Evolutionary conservation across 2,797 vertebrate genomes (phyloP).

Genomic region (Gymnodraco acuticeps): DNA sequence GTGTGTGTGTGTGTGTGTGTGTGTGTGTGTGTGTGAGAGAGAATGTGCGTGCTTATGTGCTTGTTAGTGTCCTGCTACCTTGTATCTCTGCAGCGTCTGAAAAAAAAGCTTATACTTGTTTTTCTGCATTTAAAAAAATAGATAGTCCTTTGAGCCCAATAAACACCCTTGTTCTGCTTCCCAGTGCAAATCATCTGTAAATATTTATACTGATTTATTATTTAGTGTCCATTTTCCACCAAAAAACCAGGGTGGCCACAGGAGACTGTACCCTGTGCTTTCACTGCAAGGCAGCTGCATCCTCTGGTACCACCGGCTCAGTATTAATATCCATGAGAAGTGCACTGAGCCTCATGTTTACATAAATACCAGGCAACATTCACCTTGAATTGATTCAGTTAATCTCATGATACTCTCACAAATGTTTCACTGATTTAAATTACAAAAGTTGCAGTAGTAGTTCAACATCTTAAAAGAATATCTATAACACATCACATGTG

Average conservation of each 20-base stretch:
- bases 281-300: slow-evolving; percentile 50
- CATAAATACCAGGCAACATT: slow-evolving; percentile 49
- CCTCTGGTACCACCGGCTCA: slow-evolving; percentile 26
- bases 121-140: neutral
- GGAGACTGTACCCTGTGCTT: slow-evolving; percentile 47
- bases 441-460: slow-evolving; percentile 13
- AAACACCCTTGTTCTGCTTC: slow-evolving; percentile 16
- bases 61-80: slow-evolving; percentile 46
- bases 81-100: slow-evolving; percentile 20
- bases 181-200: slow-evolving; percentile 56
- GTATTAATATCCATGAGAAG: slow-evolving; percentile 54
- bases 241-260: slow-evolving; percentile 34
- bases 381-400: slow-evolving; percentile 46
- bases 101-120: neutral
- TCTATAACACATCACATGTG: neutral
- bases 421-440: slow-evolving; percentile 41
- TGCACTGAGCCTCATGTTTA: slow-evolving; percentile 46
- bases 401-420: slow-evolving; percentile 8
- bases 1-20: neutral
- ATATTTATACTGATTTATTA: slow-evolving; percentile 70
- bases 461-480: slow-evolving; percentile 7
- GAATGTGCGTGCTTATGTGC: neutral
- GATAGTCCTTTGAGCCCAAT: slow-evolving; percentile 20
- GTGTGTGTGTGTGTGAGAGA: slow-evolving; percentile 3
- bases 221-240: slow-evolving; percentile 53